A percentile compares a stretch with the other conserved stretches of the same genome.
These are phyloP conservation scores for Turnix velox DNA, from an alignment of 2,113 vertebrate species.

Conservation along the genomic window DNA sequence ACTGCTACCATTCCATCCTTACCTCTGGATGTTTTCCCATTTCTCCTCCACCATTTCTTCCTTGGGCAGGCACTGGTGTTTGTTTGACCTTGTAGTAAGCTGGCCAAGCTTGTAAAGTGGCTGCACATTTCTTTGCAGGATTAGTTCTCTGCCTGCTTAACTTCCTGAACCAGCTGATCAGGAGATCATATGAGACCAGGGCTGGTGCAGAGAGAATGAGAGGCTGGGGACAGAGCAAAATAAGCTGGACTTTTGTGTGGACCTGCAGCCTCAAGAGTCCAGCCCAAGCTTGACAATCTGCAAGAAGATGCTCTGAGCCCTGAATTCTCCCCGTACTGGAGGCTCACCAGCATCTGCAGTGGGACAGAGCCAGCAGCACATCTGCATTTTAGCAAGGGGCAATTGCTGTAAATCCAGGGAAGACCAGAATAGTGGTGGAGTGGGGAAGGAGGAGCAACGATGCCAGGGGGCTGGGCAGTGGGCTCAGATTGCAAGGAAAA, in stretches of 20 bases:
- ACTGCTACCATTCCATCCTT: neutral
- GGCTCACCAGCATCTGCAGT: neutral
- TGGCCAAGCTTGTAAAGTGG: neutral
- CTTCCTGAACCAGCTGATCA: neutral
- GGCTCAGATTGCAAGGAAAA: neutral
- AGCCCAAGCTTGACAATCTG: neutral
- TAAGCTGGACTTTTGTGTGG: neutral
- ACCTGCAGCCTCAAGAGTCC: neutral
- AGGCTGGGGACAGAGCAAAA: neutral
- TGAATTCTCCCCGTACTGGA: neutral
- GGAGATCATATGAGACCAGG: neutral
- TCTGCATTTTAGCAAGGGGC: accelerated
- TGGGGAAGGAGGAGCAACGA: neutral
- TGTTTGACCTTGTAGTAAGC: neutral
- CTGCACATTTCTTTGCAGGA: neutral
- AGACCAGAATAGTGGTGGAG: accelerated
- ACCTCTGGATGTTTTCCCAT: neutral
- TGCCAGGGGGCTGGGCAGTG: accelerated
- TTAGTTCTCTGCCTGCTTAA: neutral
- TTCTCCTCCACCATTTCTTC: accelerated
- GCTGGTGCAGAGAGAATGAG: neutral
- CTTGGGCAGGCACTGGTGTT: neutral
- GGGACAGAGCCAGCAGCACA: neutral
- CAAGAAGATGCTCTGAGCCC: neutral
- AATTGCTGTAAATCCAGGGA: neutral